Evolutionary conservation across 2,888 invertebrate genomes (phyloP), one percentile per base, ranked within the genome.

Genomic region (Polyommatus iphigenia): DNA sequence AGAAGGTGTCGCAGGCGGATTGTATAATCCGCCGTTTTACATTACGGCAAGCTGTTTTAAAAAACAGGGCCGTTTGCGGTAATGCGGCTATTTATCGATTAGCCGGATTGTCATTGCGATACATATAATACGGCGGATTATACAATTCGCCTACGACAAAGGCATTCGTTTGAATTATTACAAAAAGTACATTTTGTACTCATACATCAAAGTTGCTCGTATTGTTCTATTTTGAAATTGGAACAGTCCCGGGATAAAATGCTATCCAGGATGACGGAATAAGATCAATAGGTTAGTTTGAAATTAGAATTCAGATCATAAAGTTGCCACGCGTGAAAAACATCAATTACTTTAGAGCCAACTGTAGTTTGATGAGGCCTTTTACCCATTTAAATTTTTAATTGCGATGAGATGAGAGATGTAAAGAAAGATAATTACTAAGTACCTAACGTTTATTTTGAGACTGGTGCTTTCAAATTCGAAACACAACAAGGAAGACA

Each of bases 261-360:
- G 5, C 29, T 67, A 67, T 67, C 67, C 29, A 29, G 67, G 67
- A 32, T 67, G 67, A 67, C 67, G 67, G 29, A 67, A 32, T 67
- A 32, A 67, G 67, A 67, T 67, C 67, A 67, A 67, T 67, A 67
- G 67, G 67, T 67, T 67, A 32, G 29, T 67, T 67, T 67, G 29
- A 67, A 67, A 67, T 67, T 67, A 67, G 67, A 67, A 67, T 67
- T 67, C 67, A 7, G 67, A 67, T 67, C 67, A 32, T 67, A 67
- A 67, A 67, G 67, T 67, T 67, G 18, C 29, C 29, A 67, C 67
- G 67, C 29, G 29, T 67, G 29, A 67, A 62, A 62, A 67, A 32
- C 67, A 67, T 15, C 32, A 67, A 67, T 29, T 67, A 67, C 24
- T 67, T 67, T 67, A 32, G 32, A 32, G 29, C 67, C 29, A 67